These are phyloP conservation scores for Noctilio leporinus DNA, from an alignment of 2,113 vertebrate genomes.

Conservation along the genomic window DNA sequence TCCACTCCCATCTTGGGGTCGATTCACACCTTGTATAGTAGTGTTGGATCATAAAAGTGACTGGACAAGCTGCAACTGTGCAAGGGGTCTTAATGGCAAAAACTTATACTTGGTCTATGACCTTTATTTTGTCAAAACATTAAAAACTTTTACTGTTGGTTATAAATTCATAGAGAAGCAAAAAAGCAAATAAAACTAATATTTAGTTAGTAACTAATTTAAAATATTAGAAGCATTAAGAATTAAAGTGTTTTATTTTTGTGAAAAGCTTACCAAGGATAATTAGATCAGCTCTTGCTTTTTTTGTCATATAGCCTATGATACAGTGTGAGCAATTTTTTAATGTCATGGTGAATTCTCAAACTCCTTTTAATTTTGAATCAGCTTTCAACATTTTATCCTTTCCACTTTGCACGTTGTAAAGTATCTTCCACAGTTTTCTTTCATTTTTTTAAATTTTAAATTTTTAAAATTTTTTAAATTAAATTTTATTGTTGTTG, in stretches of 20 bases:
- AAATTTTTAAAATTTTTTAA: too few relatives aligned
- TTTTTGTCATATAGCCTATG: neutral
- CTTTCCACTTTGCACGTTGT: neutral
- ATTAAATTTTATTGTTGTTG: too few relatives aligned
- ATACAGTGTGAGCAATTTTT: neutral
- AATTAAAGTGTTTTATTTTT: neutral
- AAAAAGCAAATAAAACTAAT: neutral
- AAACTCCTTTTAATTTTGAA: neutral
- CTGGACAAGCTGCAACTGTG: neutral
- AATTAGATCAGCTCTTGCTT: neutral
- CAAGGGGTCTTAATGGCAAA: neutral
- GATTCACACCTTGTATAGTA: neutral
- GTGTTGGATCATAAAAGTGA: neutral
- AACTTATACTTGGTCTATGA: neutral
- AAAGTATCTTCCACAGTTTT: neutral
- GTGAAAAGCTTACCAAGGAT: neutral
- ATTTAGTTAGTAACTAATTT: conserved; percentile 7
- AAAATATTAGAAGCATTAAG: neutral
- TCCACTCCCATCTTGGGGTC: neutral
- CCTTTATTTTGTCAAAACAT: neutral
- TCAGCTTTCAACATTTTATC: neutral
- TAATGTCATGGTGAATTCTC: neutral
- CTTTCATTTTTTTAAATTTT: too few relatives aligned
- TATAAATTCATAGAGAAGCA: neutral
- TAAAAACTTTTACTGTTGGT: neutral